Evolutionary conservation across 2,888 invertebrate species (phyloP).

Genomic region (Epinotia ramella): DNA sequence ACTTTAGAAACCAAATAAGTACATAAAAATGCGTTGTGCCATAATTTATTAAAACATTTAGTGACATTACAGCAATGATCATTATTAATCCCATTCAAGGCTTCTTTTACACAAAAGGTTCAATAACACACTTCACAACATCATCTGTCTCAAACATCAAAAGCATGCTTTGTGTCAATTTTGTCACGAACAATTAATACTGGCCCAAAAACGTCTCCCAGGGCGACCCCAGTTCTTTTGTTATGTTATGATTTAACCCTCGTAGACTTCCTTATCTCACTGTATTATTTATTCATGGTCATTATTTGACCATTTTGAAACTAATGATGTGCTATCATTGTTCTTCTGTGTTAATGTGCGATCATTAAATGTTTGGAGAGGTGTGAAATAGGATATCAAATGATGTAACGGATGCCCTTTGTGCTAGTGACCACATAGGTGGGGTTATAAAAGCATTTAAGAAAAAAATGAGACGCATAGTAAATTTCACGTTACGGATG

Average conservation of each 20-base stretch:
- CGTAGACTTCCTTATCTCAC: constrained; percentile 68
- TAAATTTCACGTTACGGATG: constrained; percentile 26
- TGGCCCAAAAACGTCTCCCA: constrained; percentile 69
- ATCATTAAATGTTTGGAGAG: constrained; percentile 74
- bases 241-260: constrained; percentile 68
- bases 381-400: constrained; percentile 81
- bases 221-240: constrained; percentile 68
- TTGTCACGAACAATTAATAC: constrained; percentile 79
- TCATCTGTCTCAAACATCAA: constrained; percentile 59
- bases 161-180: constrained; percentile 77
- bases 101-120: constrained; percentile 34
- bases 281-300: constrained; percentile 84
- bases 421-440: constrained; percentile 56
- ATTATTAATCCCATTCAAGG: constrained; percentile 51
- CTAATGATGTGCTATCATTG: constrained; percentile 82
- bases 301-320: constrained; percentile 84
- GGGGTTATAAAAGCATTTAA: constrained; percentile 49
- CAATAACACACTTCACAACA: constrained; percentile 45
- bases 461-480: constrained; percentile 44
- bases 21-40: constrained; percentile 8
- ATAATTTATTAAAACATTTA: constrained; percentile 51
- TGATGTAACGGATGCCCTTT: constrained; percentile 72
- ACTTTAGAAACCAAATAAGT: background rate
- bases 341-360: constrained; percentile 70
- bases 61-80: constrained; percentile 48